Base-by-base conservation (phyloP, 2,888 invertebrate genomes). In the Morinoia aosen region DNA sequence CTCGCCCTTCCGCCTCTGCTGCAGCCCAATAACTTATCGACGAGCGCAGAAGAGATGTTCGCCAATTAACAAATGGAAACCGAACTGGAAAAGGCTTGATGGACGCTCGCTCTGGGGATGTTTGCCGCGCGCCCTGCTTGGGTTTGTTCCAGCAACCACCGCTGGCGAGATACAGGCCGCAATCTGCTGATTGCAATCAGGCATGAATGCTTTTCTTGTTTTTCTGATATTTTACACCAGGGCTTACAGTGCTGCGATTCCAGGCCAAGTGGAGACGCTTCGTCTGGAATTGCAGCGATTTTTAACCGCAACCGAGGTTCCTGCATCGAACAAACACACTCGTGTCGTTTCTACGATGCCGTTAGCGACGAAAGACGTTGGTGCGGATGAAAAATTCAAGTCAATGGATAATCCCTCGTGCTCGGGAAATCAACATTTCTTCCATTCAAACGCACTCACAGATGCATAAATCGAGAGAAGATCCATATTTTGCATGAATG, bases 151-250 rank as follows among this genome's bases (percentile, higher is more conserved):
- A 76, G 76, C 76, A 76, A 33, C 76, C 76, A 33, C 25, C 25
- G 61, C 0, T 76, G 19, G 76, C 76, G 33, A 76, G 76, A 33
- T 76, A 76, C 76, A 76, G 76, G 76, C 76, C 76, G 76, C 76
- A 76, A 76, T 76, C 76, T 76, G 76, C 76, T 76, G 76, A 76
- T 76, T 76, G 76, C 76, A 76, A 76, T 76, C 76, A 76, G 33
- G 76, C 76, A 33, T 76, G 76, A 76, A 76, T 76, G 76, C 33
- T 76, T 19, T 76, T 10, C 76, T 76, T 76, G 76, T 76, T 76
- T 76, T 76, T 76, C 25, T 33, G 76, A 76, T 25, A 76, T 76
- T 76, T 76, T 76, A 76, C 25, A 16, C 25, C 16, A 25, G 33
- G 76, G 25, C 25, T 76, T 76, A 33, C 25, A 33, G 76, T 25